Conservation (phyloP, 2,797 vertebrate species). For the Synanceia verrucosa region DNA sequence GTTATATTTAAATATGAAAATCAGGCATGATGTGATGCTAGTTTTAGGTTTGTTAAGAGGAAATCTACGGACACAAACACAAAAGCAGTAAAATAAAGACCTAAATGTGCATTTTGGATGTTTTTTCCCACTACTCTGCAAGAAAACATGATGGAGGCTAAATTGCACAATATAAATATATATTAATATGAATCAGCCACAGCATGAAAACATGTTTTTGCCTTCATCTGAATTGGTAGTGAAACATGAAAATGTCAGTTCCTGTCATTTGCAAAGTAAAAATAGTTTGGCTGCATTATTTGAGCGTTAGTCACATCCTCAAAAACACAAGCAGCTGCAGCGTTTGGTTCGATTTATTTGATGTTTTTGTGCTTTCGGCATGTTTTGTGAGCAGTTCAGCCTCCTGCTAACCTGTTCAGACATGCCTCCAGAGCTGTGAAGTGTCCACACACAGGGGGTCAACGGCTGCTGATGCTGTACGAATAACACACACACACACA, state of each 20-base stretch:
- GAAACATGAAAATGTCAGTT: background rate
- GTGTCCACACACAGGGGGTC: conserved; percentile 51
- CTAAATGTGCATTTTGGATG: background rate
- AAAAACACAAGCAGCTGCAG: background rate
- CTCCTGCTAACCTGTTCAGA: conserved; percentile 45
- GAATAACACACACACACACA: conserved; percentile 9
- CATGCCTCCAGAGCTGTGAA: conserved; percentile 54
- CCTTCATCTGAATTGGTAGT: background rate
- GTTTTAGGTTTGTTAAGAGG: too few species aligned
- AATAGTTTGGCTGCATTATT: background rate
- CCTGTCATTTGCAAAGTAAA: background rate
- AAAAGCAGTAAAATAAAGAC: background rate
- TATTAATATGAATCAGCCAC: too few species aligned
- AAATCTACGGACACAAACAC: too few species aligned
- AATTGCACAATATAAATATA: too few species aligned
- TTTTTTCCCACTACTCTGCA: background rate
- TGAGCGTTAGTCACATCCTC: background rate
- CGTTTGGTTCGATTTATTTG: too few species aligned
- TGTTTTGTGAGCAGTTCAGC: too few species aligned
- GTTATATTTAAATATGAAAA: too few species aligned
- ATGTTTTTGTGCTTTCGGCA: too few species aligned
- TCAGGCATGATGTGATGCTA: too few species aligned
- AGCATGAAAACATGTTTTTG: background rate
- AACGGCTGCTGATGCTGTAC: conserved; percentile 48
- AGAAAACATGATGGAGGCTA: background rate